phyloP scores from a whole-genome alignment of 2,888 invertebrate species.

The Urechis unicinctus region DNA sequence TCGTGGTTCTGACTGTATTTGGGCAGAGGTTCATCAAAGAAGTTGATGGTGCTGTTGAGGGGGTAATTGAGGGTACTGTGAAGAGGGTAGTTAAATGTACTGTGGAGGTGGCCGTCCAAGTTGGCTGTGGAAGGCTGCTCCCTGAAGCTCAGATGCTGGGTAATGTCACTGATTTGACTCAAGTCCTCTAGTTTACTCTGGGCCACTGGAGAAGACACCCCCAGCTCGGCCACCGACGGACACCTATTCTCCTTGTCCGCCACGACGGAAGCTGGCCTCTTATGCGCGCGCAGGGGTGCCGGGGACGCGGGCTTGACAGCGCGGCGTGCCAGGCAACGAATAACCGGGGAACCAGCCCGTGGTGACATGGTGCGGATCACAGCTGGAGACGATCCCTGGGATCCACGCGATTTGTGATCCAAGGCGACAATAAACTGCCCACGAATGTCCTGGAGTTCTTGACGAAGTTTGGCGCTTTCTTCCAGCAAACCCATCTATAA shows the following conservation, averaged over 20 bases:
- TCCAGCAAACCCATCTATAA: not conserved
- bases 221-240: not conserved
- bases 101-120: slow-evolving; percentile 13
- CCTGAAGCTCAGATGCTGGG: slow-evolving; percentile 2
- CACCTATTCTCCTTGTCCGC: not conserved
- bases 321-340: not conserved
- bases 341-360: not conserved
- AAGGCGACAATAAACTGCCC: not conserved
- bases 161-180: slow-evolving; percentile 10
- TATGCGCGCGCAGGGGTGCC: not conserved
- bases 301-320: not conserved
- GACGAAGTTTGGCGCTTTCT: not conserved
- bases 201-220: not conserved
- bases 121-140: slow-evolving; percentile 17
- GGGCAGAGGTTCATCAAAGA: not conserved
- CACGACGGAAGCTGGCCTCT: not conserved
- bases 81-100: slow-evolving; percentile 20
- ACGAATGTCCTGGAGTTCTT: not conserved
- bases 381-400: not conserved
- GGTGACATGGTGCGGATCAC: no score
- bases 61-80: slow-evolving; percentile 21
- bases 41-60: slow-evolving; percentile 13
- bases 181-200: slow-evolving; percentile 7
- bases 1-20: not conserved
- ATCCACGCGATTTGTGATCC: not conserved